Evolutionary conservation across 2,888 invertebrate species (phyloP), one percentile per base, ranked within the genome.

Genomic region (Syrista parreyssii): DNA sequence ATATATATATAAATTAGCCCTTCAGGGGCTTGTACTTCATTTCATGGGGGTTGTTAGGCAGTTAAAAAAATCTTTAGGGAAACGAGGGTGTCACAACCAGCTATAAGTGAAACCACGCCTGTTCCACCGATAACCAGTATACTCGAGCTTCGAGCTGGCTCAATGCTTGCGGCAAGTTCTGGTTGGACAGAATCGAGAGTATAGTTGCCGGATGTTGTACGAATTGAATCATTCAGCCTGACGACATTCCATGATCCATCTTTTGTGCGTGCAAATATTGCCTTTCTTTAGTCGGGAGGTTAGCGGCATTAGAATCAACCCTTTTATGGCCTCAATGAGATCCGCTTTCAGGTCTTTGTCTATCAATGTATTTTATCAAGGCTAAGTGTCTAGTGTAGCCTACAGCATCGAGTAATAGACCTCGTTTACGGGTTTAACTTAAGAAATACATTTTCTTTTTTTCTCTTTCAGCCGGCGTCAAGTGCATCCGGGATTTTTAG

Each of bases 211-310:
- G 89, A 89, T 87, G 87, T 87, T 87, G 89, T 89, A 87, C 85
- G 88, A 90, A 91, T 91, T 89, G 88, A 91, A 91, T 91, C 85
- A 89, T 87, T 89, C 87, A 87, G 89, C 88, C 89, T 87, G 89
- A 89, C 90, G 89, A 89, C 89, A 90, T 89, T 88, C 87, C 86
- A 89, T 89, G 89, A 90, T 91, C 87, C 87, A 87, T 87, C 89
- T 86, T 90, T 91, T 90, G 90, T 91, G 88, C 88, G 87, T 89
- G 86, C 89, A 89, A 90, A 91, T 90, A 90, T 90, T 87, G 86
- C 86, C 88, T 88, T 88, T 89, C 88, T 89, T 89, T 88, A 81
- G 84, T 82, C 82, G 82, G 84, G 84, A 84, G 82, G 79, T 84
- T 84, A 85, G 84, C 86, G 85, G 85, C 86, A 87, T 86, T 85